Evolutionary conservation across 37 sponge, comb jelly and placozoan species (phyloP).

Genomic region (Lycopodina hypogea): DNA sequence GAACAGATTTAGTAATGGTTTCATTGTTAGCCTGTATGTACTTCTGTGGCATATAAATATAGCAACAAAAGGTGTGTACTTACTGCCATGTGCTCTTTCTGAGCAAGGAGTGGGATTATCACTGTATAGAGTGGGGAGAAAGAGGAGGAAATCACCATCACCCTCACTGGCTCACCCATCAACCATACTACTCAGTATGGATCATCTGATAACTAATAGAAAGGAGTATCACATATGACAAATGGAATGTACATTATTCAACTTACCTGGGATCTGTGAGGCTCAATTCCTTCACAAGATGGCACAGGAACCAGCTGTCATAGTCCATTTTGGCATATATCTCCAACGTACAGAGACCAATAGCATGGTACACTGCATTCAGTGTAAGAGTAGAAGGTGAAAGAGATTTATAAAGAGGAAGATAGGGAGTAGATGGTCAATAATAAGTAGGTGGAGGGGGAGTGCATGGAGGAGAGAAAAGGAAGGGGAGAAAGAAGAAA

Average conservation of each 20-base stretch:
- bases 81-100: constrained; percentile 67
- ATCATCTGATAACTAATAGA: constrained; percentile 62
- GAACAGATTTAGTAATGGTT: too few species aligned
- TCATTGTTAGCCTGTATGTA: constrained; percentile 7
- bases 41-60: too few species aligned
- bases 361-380: constrained; percentile 66
- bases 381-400: not conserved
- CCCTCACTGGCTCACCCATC: constrained; percentile 71
- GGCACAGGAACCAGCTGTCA: constrained; percentile 66
- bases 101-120: constrained; percentile 46
- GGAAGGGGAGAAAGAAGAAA: too few species aligned
- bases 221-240: not conserved
- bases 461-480: too few species aligned
- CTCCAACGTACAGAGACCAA: constrained; percentile 68
- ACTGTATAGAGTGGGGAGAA: constrained; percentile 63
- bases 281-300: constrained; percentile 63
- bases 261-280: constrained; percentile 53
- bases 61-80: too few species aligned
- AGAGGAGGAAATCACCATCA: constrained; percentile 65
- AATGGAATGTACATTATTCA: not conserved
- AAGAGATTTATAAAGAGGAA: not conserved
- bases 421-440: too few species aligned
- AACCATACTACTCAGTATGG: constrained; percentile 72
- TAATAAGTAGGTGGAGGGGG: too few species aligned
- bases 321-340: constrained; percentile 79